A percentile compares a stretch with the other conserved stretches of the same genome.
Conservation (phyloP, 2,113 vertebrate species). For the Nycticebus coucang region DNA sequence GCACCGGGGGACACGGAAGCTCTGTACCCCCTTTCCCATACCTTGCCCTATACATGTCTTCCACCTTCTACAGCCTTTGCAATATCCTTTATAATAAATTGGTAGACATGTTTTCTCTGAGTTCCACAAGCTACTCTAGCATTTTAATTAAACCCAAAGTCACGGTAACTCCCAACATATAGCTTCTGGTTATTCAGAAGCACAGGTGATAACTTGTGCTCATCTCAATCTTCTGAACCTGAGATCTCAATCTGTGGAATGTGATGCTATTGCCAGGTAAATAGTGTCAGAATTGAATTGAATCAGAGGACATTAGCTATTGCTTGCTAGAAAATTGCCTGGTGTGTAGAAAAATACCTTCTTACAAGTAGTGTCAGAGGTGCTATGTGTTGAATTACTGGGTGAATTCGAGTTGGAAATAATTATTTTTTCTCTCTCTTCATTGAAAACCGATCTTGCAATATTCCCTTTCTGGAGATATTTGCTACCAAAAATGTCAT, state of each 20-base stretch:
- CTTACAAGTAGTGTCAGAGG: background rate
- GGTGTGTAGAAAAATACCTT: background rate
- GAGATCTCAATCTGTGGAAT: background rate
- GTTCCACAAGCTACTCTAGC: background rate
- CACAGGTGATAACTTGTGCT: background rate
- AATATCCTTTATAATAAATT: background rate
- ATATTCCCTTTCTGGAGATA: background rate
- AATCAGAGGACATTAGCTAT: background rate
- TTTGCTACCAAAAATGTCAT: background rate
- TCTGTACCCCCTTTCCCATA: accelerated
- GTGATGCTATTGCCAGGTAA: background rate
- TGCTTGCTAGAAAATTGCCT: background rate
- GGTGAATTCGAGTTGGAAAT: background rate
- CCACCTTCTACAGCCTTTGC: background rate
- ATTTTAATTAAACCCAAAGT: background rate
- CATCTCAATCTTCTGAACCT: background rate
- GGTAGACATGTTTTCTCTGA: background rate
- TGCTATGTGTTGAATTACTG: background rate
- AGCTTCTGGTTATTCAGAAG: background rate
- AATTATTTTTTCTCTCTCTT: background rate
- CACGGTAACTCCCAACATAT: background rate
- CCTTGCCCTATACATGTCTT: background rate
- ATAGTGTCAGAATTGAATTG: background rate
- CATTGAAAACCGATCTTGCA: background rate
- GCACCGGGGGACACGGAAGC: background rate